Evolutionary conservation across 2,797 vertebrate species (phyloP).

Genomic region (Syncerus caffer): DNA sequence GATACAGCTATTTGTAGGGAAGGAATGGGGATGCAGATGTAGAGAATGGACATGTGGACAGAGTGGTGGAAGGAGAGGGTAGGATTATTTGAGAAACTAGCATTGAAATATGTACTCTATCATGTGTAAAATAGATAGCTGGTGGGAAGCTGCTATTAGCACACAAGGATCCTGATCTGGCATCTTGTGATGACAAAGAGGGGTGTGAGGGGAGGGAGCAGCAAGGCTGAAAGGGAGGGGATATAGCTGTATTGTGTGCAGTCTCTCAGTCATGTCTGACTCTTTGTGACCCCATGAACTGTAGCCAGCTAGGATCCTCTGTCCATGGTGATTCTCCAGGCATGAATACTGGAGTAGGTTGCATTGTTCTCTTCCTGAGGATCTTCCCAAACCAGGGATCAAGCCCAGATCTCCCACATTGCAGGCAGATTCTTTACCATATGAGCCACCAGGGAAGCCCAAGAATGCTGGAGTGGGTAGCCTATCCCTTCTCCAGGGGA

Average conservation of each 20-base stretch:
- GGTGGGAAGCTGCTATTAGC: not conserved
- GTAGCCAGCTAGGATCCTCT: not conserved
- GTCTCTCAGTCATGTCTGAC: rapidly evolving
- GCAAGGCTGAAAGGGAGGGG: not conserved
- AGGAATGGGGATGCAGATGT: not conserved
- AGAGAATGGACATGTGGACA: not conserved
- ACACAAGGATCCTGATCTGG: not conserved
- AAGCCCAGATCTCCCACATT: not conserved
- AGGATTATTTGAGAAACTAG: not conserved
- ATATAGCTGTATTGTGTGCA: not conserved
- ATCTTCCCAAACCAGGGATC: not conserved
- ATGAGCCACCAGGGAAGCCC: not conserved
- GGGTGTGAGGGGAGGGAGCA: not conserved
- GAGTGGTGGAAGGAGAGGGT: not conserved
- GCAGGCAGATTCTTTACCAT: not conserved
- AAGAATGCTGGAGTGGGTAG: not conserved
- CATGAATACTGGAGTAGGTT: not conserved
- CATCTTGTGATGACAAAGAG: not conserved
- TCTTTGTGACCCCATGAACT: not conserved
- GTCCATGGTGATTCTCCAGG: not conserved
- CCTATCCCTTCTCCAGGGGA: not conserved
- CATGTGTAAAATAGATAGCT: not conserved
- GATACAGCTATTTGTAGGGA: not conserved
- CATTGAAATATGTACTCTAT: not conserved
- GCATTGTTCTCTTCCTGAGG: not conserved